Conservation (phyloP, 2,888 invertebrate genomes). For the Ectemnius continuus region DNA sequence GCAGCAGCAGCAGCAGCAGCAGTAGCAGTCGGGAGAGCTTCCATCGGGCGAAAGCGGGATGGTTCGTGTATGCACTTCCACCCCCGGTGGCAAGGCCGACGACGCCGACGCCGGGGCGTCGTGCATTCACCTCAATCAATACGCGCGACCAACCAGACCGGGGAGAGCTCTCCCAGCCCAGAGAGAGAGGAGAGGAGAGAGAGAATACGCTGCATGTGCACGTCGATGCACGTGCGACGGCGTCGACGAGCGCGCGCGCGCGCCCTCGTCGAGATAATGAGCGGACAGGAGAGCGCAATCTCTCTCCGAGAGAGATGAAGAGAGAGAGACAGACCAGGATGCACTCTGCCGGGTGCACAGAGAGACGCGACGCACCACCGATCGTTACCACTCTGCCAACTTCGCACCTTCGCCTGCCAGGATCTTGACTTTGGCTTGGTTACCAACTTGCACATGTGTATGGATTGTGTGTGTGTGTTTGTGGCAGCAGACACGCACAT, state of each 20-base stretch:
- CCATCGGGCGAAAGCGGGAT: no score
- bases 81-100: constrained; percentile 51
- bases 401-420: not conserved
- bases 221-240: constrained; percentile 47
- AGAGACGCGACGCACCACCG: constrained; percentile 1
- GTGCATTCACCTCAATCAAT: constrained; percentile 75
- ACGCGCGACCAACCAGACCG: constrained; percentile 56
- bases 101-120: constrained; percentile 60
- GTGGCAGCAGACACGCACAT: not conserved
- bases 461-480: no score
- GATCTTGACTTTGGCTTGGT: constrained; percentile 7
- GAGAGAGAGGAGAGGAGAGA: constrained; percentile 11
- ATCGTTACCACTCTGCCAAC: constrained; percentile 1
- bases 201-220: constrained; percentile 48
- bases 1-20: not conserved
- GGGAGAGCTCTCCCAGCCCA: constrained; percentile 11
- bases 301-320: not conserved
- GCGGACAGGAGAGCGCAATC: not conserved
- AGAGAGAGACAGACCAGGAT: not conserved
- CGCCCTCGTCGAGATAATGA: constrained; percentile 35
- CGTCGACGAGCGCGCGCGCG: constrained; percentile 20
- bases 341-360: not conserved
- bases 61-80: constrained; percentile 52
- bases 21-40: not conserved
- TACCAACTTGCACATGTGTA: not conserved